Conservation (phyloP, 2,888 invertebrate genomes). For the Sylvicola fuscatus region DNA sequence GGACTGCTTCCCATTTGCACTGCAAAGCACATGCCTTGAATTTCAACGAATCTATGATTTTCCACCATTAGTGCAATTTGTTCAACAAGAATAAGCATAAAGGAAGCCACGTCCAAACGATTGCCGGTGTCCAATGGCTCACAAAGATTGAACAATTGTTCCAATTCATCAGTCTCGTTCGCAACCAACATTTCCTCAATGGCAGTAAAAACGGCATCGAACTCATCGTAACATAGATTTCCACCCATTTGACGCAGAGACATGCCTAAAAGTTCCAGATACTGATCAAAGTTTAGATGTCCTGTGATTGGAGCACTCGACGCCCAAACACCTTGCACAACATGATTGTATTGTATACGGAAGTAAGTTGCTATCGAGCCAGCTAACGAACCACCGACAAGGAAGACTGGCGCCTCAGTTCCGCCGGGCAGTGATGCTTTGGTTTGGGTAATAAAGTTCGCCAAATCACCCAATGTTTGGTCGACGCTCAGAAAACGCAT, state of each 20-base stretch:
- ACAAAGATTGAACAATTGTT: not conserved
- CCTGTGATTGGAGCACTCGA: constrained; percentile 36
- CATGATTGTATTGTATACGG: constrained; percentile 33
- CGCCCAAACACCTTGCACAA: constrained; percentile 29
- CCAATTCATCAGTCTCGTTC: not conserved
- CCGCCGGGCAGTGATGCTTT: not conserved
- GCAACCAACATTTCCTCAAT: constrained; percentile 2
- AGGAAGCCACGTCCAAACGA: not conserved
- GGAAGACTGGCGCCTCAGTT: constrained; percentile 13
- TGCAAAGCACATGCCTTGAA: too few species aligned
- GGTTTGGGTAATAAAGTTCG: constrained; percentile 25
- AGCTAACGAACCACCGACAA: constrained; percentile 36
- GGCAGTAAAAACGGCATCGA: constrained; percentile 1
- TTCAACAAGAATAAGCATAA: not conserved
- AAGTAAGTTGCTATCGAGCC: constrained; percentile 37
- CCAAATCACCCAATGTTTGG: constrained; percentile 46
- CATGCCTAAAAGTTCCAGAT: constrained; percentile 1
- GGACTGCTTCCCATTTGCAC: too few species aligned
- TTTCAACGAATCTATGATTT: too few species aligned
- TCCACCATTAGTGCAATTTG: not conserved
- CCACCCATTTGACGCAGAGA: not conserved
- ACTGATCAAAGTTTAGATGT: constrained; percentile 17
- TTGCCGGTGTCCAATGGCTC: not conserved
- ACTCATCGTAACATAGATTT: not conserved
- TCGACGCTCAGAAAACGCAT: constrained; percentile 38